Base-by-base conservation (phyloP, 2,113 vertebrate genomes). In the Poecilia latipinna region DNA sequence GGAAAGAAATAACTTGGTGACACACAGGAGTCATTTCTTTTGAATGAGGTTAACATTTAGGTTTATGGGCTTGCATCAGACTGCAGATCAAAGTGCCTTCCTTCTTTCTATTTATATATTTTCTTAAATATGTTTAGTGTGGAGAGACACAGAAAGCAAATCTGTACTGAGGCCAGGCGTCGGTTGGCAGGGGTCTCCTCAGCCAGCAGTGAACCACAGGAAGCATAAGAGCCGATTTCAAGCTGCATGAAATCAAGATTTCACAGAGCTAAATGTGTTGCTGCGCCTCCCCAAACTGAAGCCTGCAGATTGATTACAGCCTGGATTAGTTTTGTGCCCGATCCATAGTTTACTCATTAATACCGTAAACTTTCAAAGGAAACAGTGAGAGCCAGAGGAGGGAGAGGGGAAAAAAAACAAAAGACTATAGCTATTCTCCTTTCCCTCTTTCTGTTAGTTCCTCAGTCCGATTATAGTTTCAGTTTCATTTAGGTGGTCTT, bases 201-300 rank as follows among this genome's bases (percentile, higher is more conserved):
- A 8, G 73, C 17, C 64, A 11, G 70, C 70, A 13, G 35, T 37
- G 35, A 79, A 74, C 48, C 33, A 33, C 26, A 11, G 60, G 60
- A 68, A 62, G 68, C 61, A 64, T 54, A 77, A 72, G 60, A 70
- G 74, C 32, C 0, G 28, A 62, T 78, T 65, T 80, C 11, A 75
- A 17, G 72, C 72, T 26, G 75, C 65, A n/a, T 79, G 68, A 85
- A 72, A 82, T 79, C 68, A 24, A 69, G 64, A 85, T 85, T 79
- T 85, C 79, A 85, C 72, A 62, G 68, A 75, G 75, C 72, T 82
- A 71, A 24, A 74, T 10, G 61, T 70, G 73, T 73, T 13, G 69
- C 70, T 31, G 74, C 8, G 32, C 65, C 66, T 51, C 68, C 61
- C 62, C n/a, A 70, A 70, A 65, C 68, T 15, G 76, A 72, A 65